Base-by-base conservation (phyloP, 1,140 invertebrate genomes). In the Bradysia coprophila region DNA sequence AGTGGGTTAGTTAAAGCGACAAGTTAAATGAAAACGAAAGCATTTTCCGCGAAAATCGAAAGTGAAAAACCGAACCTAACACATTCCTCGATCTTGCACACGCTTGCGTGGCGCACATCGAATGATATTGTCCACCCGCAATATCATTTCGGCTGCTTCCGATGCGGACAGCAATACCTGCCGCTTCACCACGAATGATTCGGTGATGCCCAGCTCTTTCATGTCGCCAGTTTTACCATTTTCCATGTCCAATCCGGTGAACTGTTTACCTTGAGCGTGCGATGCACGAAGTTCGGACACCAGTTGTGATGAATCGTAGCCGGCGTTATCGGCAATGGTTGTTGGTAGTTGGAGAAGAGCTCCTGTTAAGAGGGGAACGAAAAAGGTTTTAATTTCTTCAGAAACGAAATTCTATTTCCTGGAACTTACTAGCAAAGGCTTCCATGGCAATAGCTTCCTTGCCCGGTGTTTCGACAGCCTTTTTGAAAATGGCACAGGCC, bases 361-460 rank as follows among this genome's bases (percentile, higher is more conserved):
- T 46, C 75, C 73, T 59, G 20, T 0, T 38, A 42, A 28, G n/a
- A 10, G 3, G 21, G 6, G 18, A 18, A 38, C 3, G n/a, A 28
- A 28, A 28, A 28, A 8, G 24, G 24, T 28, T 13, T 28, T 13
- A 28, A n/a, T n/a, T n/a, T n/a, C n/a, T n/a, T n/a, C n/a, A n/a
- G n/a, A n/a, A n/a, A n/a, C n/a, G n/a, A n/a, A n/a, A n/a, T n/a
- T n/a, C n/a, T n/a, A n/a, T n/a, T n/a, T n/a, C n/a, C n/a, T n/a
- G 23, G 19, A 33, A 5, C 55, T 50, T 49, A 60, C 58, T 60
- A 19, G 90, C 89, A 68, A 93, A 98, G 0, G 92, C 75, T 67
- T 99, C 94, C 71, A 97, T 95, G 2, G 96, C 95, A 19, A 96
- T 77, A 16, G 94, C 78, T 67, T 98, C 92, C 66, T 99, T 98